Conservation (phyloP, 2,888 invertebrate species). For the Neuroscelio doddi region DNA sequence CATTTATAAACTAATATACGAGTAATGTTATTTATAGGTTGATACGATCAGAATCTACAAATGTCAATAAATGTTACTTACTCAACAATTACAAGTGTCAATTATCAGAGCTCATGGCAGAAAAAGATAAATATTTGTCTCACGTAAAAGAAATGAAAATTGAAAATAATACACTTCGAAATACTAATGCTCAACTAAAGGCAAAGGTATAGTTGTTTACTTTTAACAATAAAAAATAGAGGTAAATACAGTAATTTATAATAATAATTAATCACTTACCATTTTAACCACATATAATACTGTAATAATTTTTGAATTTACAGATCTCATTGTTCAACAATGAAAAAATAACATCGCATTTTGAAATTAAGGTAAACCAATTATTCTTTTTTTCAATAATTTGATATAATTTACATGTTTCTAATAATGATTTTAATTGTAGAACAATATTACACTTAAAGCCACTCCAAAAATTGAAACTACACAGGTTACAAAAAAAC, state of each 20-base stretch:
- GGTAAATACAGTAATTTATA: too few relatives aligned
- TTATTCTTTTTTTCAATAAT: not conserved
- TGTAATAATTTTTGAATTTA: not conserved
- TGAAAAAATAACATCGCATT: not conserved
- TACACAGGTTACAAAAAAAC: not conserved
- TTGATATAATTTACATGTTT: too few relatives aligned
- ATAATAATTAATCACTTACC: not conserved
- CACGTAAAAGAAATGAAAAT: slow-evolving; percentile 48
- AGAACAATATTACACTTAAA: not conserved
- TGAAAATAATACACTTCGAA: slow-evolving; percentile 44
- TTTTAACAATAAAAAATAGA: too few relatives aligned
- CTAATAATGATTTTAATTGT: not conserved
- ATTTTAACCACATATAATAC: not conserved
- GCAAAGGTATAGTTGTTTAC: slow-evolving; percentile 46
- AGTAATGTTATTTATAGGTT: slow-evolving; percentile 47
- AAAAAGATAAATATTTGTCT: slow-evolving; percentile 43
- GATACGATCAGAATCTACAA: slow-evolving; percentile 53
- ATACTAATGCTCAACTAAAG: slow-evolving; percentile 50
- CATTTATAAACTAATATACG: not conserved
- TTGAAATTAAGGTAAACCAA: not conserved
- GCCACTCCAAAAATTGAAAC: not conserved
- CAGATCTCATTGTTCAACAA: slow-evolving; percentile 1
- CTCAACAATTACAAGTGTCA: slow-evolving; percentile 56
- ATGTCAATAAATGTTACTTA: slow-evolving; percentile 54
- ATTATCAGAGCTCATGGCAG: slow-evolving; percentile 47